Evolutionary conservation across 1,140 invertebrate genomes (phyloP).

Genomic region (Rhagoletis pomonella): DNA sequence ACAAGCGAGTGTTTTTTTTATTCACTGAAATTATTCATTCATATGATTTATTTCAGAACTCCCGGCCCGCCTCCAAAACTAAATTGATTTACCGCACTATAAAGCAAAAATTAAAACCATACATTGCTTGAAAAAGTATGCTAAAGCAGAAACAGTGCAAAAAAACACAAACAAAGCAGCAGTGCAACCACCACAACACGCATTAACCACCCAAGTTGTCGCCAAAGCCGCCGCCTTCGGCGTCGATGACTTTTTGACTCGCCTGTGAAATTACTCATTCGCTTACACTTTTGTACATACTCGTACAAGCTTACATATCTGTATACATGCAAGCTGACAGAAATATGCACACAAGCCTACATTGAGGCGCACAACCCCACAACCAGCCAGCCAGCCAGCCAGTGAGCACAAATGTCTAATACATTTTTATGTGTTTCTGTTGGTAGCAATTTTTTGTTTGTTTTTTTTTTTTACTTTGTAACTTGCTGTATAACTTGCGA

Average conservation of each 20-base stretch:
- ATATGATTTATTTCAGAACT: no score
- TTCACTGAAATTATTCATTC: no score
- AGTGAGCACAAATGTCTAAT: background rate
- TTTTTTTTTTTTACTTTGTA: background rate
- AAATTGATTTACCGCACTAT: no score
- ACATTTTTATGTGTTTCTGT: background rate
- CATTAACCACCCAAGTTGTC: no score
- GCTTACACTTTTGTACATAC: background rate
- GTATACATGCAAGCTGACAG: no score
- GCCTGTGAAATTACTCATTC: conserved; percentile 12
- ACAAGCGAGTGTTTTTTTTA: no score
- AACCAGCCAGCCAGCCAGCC: background rate
- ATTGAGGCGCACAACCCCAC: background rate
- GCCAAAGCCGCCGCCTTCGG: background rate
- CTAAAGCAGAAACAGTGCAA: no score
- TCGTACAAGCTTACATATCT: background rate
- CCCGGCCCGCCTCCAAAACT: no score
- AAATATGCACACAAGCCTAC: background rate
- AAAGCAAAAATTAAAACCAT: background rate
- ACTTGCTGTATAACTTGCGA: background rate
- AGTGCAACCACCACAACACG: background rate
- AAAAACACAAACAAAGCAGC: no score
- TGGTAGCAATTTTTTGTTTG: background rate
- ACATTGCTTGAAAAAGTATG: background rate
- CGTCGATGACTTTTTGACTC: conserved; percentile 2